A percentile compares a stretch with the other conserved stretches of the same genome.
phyloP scores from a whole-genome alignment of 2,797 vertebrate genomes.

The Trematomus bernacchii region DNA sequence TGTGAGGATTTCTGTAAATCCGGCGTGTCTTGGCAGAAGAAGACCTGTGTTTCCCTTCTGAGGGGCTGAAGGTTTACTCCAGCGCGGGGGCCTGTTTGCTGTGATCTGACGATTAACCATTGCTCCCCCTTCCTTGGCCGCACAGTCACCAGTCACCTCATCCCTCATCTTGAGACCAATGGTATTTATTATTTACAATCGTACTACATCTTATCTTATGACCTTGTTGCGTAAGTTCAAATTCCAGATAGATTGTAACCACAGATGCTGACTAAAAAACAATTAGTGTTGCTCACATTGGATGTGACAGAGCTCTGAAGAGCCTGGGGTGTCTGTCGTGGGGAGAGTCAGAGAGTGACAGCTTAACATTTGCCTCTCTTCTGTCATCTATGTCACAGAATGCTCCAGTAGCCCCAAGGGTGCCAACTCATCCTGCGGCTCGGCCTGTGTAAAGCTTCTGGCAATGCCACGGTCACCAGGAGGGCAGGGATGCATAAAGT shows the following conservation, averaged over 20 bases:
- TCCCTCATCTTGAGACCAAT: constrained; percentile 71
- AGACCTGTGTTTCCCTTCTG: constrained; percentile 55
- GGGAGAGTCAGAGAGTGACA: constrained; percentile 55
- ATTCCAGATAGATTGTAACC: constrained; percentile 79
- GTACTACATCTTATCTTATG: constrained; percentile 70
- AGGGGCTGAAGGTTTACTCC: constrained; percentile 51
- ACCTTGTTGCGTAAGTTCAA: constrained; percentile 77
- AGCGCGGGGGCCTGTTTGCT: constrained; percentile 50
- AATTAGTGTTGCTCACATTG: constrained; percentile 59
- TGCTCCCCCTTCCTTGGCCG: constrained; percentile 55
- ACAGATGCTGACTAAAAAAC: constrained; percentile 69
- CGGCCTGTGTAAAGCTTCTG: constrained; percentile 22
- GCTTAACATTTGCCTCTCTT: constrained; percentile 42
- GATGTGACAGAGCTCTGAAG: constrained; percentile 44
- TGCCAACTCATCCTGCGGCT: constrained; percentile 33
- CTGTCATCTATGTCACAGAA: constrained; percentile 50
- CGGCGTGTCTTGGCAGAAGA: constrained; percentile 57
- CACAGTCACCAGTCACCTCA: constrained; percentile 63
- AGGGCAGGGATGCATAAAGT: constrained; percentile 45
- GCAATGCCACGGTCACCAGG: constrained; percentile 58
- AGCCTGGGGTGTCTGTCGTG: constrained; percentile 38
- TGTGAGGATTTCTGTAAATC: constrained; percentile 62
- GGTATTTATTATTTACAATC: constrained; percentile 75
- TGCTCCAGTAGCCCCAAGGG: constrained; percentile 48
- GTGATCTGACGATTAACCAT: constrained; percentile 67